Evolutionary conservation across 2,888 invertebrate species (phyloP), one percentile per base, ranked within the genome.

Genomic region (Antitype chi): DNA sequence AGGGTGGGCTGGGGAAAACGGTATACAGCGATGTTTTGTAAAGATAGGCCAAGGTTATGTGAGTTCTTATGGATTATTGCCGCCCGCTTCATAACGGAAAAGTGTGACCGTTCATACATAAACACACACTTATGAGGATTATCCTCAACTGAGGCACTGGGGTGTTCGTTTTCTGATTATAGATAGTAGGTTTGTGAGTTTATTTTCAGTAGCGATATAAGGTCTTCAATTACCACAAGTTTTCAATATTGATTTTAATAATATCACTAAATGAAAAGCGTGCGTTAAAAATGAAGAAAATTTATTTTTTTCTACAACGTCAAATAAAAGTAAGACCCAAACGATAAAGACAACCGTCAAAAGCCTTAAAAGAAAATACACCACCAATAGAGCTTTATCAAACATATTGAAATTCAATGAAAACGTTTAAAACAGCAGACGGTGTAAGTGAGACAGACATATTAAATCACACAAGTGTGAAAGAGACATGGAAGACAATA

Each of bases 401-500:
- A 74, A 63, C 32, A 62, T 74, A 87, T 75, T 66, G 71, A 80
- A 83, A 85, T 78, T 76, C 71, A 76, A 87, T 78, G 25, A 70
- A 78, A 70, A 64, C 70, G 43, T 69, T 81, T 60, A 64, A 79
- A 79, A 64, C 57, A 74, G 55, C 67, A 74, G 73, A 84, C 67
- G 9, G 32, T 47, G n/a, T 25, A 23, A 76, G 32, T 9, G 70
- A 68, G 80, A 83, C 32, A 62, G 69, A 28, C 55, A 64, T 69
- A 85, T 55, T 23, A 38, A 52, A 25, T 52, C 23, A 55, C 57
- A 28, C 53, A 52, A 68, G 80, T 66, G 82, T n/a, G 78, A 88
- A 74, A 75, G 84, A 76, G 85, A 84, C 20, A 68, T 76, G 66
- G 20, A 13, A 78, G 81, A 90, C 87, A 91, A 90, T 89, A 84